Conservation (phyloP, 2,888 invertebrate species). For the Limnephilus lunatus region DNA sequence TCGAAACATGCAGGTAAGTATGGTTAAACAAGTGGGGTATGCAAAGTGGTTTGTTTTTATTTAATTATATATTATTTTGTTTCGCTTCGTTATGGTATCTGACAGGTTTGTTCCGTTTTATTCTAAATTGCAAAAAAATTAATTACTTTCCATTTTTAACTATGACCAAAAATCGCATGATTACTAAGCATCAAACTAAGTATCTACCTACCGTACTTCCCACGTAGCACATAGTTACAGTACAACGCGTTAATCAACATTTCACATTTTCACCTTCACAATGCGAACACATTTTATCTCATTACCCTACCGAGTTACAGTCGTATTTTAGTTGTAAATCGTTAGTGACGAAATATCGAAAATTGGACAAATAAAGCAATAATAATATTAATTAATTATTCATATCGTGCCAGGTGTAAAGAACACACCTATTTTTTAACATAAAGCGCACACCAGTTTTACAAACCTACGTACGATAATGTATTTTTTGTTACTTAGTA, state of each 20-base stretch:
- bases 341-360: neutral
- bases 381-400: slow-evolving; percentile 2
- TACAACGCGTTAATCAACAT: neutral
- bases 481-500: neutral
- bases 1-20: too few relatives aligned
- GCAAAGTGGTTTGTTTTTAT: too few relatives aligned
- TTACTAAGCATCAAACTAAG: neutral
- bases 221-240: neutral
- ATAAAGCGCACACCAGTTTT: neutral
- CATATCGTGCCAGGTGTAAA: neutral
- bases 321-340: neutral
- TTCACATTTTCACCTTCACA: neutral
- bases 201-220: neutral
- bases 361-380: neutral
- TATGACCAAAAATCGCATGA: too few relatives aligned
- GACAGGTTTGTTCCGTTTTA: too few relatives aligned
- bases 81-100: too few relatives aligned
- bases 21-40: too few relatives aligned
- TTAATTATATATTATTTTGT: too few relatives aligned
- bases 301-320: neutral
- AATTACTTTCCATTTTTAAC: too few relatives aligned
- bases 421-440: neutral
- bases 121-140: too few relatives aligned
- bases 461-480: neutral
- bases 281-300: neutral